Evolutionary conservation across 1,140 invertebrate species (phyloP), one percentile per base, ranked within the genome.

Genomic region (Chionoecetes opilio): DNA sequence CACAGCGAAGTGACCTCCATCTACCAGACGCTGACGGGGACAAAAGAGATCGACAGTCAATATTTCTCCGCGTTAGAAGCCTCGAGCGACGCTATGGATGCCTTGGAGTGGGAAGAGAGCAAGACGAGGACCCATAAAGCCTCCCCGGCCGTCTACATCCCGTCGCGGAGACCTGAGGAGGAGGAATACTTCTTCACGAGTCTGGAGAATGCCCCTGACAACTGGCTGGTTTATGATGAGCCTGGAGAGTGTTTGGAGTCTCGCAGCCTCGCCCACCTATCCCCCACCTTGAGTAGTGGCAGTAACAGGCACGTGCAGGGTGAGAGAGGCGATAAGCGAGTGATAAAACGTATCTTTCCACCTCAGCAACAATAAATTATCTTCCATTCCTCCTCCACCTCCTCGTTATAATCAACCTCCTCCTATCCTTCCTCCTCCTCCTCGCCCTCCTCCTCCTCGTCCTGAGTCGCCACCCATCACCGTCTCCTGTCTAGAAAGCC

Each of bases 381-480:
- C 63, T 26, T 75, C 63, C 63, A 21, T n/a, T 75, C 63, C 63
- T 75, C n/a, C n/a, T 75, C 63, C 63, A n/a, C 63, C 63, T 75
- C 63, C 21, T 75, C 63, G 5, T 75, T 21, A 5, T 11, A n/a
- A 5, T 75, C 21, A 6, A 75, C 21, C 63, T 21, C 63, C 63
- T n/a, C 63, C 63, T n/a, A 17, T n/a, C n/a, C 63, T n/a, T 75
- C 63, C 63, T 75, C 63, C 63, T 75, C 63, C 63, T 75, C 63
- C 63, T 5, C 21, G 63, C n/a, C 63, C n/a, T n/a, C 17, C 88
- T 53, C 89, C 34, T 9, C 53, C 82, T 31, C 82, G 90, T 8
- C 92, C 90, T 32, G 90, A 95, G 6, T 95, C 94, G 0, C 94
- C 94, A 31, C 94, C 94, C 21, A 82, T 84, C 2, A 95, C 94